Conservation (phyloP, 2,888 invertebrate genomes). For the Tanypteryx hageni region DNA sequence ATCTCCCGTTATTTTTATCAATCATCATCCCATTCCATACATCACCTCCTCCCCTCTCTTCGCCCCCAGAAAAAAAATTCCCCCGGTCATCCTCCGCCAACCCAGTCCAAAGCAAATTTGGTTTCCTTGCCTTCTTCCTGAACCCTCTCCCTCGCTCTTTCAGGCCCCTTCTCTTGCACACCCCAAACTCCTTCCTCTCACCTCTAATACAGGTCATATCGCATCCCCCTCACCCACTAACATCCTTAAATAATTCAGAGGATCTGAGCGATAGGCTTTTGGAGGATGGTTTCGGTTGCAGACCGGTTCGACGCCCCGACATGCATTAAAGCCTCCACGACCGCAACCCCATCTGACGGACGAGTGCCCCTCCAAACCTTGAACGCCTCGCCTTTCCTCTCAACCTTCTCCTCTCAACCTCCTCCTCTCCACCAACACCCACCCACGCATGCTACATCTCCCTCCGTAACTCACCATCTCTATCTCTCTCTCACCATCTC, state of each 20-base stretch:
- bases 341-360: constrained; percentile 8
- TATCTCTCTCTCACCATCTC: neutral
- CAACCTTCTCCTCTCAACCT: neutral
- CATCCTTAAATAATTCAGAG: neutral
- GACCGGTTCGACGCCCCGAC: neutral
- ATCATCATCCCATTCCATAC: neutral
- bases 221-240: neutral
- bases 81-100: neutral
- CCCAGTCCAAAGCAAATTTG: neutral
- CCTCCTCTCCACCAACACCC: neutral
- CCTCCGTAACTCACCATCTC: neutral
- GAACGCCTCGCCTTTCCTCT: neutral
- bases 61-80: neutral
- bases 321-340: neutral
- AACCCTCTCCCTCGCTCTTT: neutral
- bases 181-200: neutral
- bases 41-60: neutral
- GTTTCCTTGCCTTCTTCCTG: neutral
- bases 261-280: neutral
- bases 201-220: neutral
- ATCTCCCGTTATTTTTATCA: neutral
- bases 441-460: neutral
- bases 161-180: neutral
- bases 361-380: neutral
- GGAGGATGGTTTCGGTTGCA: neutral